phyloP scores from a whole-genome alignment of 2,797 vertebrate genomes.

The Sardinella longiceps region DNA sequence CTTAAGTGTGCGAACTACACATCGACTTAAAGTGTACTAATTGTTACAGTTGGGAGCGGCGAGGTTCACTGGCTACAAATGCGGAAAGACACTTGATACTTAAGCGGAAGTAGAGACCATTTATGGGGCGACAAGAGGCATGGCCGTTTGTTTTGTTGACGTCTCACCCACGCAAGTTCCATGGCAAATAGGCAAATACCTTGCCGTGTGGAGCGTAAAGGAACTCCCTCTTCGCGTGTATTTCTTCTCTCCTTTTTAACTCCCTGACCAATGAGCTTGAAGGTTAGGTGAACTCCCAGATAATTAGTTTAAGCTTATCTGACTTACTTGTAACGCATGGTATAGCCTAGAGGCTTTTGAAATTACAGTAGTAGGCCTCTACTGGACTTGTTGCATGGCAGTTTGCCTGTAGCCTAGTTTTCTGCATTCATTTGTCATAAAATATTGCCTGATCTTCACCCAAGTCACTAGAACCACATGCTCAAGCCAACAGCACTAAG shows the following conservation, averaged over 20 bases:
- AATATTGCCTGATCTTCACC: too few relatives aligned
- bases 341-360: background rate
- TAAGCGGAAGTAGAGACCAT: background rate
- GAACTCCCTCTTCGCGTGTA: background rate
- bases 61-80: background rate
- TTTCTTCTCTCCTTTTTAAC: background rate
- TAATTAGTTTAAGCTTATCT: conserved; percentile 2
- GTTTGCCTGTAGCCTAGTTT: too few relatives aligned
- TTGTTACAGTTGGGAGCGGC: conserved; percentile 8
- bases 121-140: conserved; percentile 16
- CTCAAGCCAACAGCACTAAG: too few relatives aligned
- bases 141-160: conserved; percentile 10
- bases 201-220: background rate
- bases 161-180: background rate
- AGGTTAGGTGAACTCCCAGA: conserved; percentile 19
- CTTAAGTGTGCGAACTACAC: background rate
- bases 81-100: conserved; percentile 18
- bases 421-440: too few relatives aligned
- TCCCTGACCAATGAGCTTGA: conserved; percentile 11
- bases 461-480: too few relatives aligned
- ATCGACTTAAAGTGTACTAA: background rate
- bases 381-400: too few relatives aligned
- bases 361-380: background rate
- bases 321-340: background rate
- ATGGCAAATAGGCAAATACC: background rate